phyloP scores from a whole-genome alignment of 2,888 invertebrate genomes.

The Drosophila gaucha region DNA sequence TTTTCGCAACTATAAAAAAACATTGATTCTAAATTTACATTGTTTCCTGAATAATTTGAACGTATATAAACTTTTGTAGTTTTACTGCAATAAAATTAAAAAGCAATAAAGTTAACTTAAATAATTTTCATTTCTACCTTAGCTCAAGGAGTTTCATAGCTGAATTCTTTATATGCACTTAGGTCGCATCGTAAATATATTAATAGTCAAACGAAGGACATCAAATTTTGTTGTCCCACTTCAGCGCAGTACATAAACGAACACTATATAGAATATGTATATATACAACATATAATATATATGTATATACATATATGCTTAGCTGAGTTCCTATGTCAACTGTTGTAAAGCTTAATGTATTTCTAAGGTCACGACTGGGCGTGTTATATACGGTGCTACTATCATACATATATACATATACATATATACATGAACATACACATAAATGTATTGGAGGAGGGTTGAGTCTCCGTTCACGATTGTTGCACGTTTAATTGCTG shows the following conservation, averaged over 20 bases:
- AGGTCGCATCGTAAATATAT: neutral
- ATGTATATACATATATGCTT: neutral
- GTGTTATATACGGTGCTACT: slow-evolving; percentile 20
- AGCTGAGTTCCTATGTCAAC: slow-evolving; percentile 4
- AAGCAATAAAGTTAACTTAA: neutral
- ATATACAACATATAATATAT: neutral
- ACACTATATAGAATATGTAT: neutral
- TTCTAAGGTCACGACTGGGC: slow-evolving; percentile 40
- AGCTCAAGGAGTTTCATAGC: neutral
- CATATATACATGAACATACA: neutral
- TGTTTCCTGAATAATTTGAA: neutral
- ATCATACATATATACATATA: neutral
- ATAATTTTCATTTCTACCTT: neutral
- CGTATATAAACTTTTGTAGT: neutral
- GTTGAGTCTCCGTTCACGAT: slow-evolving; percentile 1
- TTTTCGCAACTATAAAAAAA: too few relatives aligned
- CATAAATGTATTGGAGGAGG: neutral
- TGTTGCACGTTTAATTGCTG: slow-evolving; percentile 24
- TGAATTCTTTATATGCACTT: neutral
- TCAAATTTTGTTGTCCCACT: neutral
- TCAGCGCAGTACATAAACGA: neutral
- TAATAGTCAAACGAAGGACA: neutral
- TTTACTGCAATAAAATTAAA: neutral
- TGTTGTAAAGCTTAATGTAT: slow-evolving; percentile 32
- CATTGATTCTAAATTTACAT: neutral